These are phyloP conservation scores for Sylvia borin DNA, from an alignment of 2,797 vertebrate species.

Conservation along the genomic window DNA sequence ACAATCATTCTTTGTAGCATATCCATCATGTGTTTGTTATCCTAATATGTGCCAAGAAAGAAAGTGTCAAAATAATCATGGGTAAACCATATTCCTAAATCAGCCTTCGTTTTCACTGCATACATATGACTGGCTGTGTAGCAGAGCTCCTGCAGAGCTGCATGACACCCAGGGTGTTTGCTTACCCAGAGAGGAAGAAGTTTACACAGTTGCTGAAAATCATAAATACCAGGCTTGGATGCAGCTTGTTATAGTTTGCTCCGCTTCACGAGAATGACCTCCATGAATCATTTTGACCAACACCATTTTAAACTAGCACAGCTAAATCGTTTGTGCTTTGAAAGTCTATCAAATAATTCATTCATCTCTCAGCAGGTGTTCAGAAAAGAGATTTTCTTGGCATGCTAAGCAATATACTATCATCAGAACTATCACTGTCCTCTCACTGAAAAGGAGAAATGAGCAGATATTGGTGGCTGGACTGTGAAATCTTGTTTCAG, in stretches of 20 bases:
- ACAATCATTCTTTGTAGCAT: neutral
- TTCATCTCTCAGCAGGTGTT: neutral
- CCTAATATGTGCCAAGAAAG: neutral
- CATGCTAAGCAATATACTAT: neutral
- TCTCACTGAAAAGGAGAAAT: neutral
- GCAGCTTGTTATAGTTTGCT: neutral
- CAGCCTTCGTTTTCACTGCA: neutral
- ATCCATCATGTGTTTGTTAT: neutral
- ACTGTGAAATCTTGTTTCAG: neutral
- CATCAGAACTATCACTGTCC: neutral
- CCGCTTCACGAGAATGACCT: fast-evolving
- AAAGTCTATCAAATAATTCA: constrained; percentile 7
- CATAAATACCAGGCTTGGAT: neutral
- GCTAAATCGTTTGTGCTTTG: neutral
- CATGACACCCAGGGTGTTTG: neutral
- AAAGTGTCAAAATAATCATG: neutral
- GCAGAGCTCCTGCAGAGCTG: neutral
- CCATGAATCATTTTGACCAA: constrained; percentile 5
- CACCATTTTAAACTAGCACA: neutral
- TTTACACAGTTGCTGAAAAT: neutral
- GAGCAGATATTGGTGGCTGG: neutral
- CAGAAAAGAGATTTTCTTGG: neutral
- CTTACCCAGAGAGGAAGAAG: neutral
- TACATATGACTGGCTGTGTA: neutral
- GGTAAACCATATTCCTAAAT: neutral